Conservation (phyloP, 2,797 vertebrate species). For the Netta rufina region DNA sequence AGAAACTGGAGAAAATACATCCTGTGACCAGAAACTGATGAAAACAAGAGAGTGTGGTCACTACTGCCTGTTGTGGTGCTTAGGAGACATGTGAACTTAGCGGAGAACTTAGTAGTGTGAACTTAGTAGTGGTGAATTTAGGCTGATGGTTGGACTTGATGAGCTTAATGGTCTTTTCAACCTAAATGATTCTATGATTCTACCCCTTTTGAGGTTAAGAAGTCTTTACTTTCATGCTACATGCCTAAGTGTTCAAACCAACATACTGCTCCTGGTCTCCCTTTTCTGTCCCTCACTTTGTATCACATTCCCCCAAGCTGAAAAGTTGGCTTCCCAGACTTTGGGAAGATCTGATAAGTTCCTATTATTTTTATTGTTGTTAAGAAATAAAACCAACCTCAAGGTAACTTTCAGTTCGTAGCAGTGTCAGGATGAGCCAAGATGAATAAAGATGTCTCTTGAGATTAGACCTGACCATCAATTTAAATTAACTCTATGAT, state of each 20-base stretch:
- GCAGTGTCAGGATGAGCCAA: not conserved
- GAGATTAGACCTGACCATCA: not conserved
- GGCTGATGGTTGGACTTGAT: not conserved
- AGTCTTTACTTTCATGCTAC: not conserved
- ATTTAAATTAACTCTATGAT: not conserved
- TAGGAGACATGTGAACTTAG: not conserved
- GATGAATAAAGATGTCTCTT: not conserved
- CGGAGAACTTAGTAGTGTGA: not conserved
- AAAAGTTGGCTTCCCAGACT: not conserved
- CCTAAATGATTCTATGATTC: not conserved
- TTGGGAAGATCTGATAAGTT: not conserved
- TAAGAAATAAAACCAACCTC: not conserved
- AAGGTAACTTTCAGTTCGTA: not conserved
- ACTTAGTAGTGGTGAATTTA: not conserved
- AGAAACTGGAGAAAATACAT: not conserved
- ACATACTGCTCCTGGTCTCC: not conserved
- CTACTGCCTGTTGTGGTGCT: no score
- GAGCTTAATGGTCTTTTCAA: not conserved
- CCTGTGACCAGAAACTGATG: not conserved
- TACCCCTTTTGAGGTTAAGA: not conserved
- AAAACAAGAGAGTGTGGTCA: not conserved
- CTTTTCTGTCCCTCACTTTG: not conserved
- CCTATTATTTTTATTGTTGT: not conserved
- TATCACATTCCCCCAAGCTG: accelerated
- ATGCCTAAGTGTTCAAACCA: not conserved